A percentile compares a stretch with the other conserved stretches of the same genome.
These are phyloP conservation scores for Rallus limicola DNA, from an alignment of 2,113 vertebrate genomes.

Conservation along the genomic window DNA sequence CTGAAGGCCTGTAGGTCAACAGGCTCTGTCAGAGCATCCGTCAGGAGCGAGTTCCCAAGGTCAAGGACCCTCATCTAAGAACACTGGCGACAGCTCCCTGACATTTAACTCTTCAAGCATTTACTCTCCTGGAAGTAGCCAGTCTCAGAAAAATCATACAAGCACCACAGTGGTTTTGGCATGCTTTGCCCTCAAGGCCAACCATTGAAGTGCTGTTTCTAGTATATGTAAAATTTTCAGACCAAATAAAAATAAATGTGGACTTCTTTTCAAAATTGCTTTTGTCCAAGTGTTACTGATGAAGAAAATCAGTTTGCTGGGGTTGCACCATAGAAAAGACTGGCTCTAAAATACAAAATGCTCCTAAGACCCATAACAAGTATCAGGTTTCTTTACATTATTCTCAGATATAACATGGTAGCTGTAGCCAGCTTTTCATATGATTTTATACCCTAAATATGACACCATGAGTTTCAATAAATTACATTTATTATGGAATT, in stretches of 20 bases:
- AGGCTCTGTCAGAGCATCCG: background rate
- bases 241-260: background rate
- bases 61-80: conserved; percentile 2
- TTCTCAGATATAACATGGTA: background rate
- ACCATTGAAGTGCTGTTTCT: background rate
- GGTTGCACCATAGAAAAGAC: background rate
- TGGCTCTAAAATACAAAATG: background rate
- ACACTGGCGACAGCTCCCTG: background rate
- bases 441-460: background rate
- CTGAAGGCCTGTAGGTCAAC: background rate
- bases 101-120: background rate
- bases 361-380: background rate
- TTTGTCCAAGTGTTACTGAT: background rate
- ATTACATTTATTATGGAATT: background rate
- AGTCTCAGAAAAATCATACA: background rate
- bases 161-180: background rate
- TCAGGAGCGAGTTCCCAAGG: background rate
- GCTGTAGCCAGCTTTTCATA: background rate
- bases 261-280: background rate
- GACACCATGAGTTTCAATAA: background rate
- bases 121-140: background rate
- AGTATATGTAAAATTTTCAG: background rate
- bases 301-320: background rate
- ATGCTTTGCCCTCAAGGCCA: background rate
- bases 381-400: background rate